Percentiles rank a stretch among this genome's conserved stretches.
phyloP scores from a whole-genome alignment of 1,140 invertebrate genomes.

The Brachionus manjavacas region DNA sequence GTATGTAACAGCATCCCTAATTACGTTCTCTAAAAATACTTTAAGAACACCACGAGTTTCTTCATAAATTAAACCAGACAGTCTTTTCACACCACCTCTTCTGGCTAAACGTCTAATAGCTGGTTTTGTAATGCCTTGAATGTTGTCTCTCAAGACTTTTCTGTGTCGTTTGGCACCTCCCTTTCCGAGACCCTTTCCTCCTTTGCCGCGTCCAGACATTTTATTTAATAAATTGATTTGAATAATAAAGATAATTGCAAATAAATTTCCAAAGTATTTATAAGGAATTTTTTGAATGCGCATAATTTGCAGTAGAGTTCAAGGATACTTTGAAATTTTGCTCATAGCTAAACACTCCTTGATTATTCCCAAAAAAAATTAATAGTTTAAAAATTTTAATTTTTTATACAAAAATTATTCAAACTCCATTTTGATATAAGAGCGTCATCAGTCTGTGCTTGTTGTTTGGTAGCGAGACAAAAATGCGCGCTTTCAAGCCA shows the following conservation, averaged over 20 bases:
- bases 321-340: neutral
- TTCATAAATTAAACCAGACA: conserved; percentile 71
- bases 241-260: neutral
- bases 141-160: conserved; percentile 65
- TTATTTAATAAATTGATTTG: neutral
- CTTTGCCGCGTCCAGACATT: conserved; percentile 53
- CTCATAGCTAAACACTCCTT: neutral
- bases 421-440: neutral
- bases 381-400: neutral
- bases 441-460: neutral
- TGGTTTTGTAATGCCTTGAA: conserved; percentile 69
- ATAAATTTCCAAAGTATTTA: neutral
- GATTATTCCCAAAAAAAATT: neutral
- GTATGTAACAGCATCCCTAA: conserved; percentile 76
- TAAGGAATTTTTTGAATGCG: neutral
- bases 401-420: neutral
- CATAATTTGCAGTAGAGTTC: neutral
- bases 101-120: conserved; percentile 66
- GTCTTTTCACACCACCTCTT: conserved; percentile 71
- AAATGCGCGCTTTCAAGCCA: neutral
- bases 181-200: conserved; percentile 52
- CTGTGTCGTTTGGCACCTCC: conserved; percentile 53
- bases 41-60: conserved; percentile 69
- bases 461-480: neutral
- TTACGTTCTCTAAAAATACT: conserved; percentile 75